These are phyloP conservation scores for Lepas anatifera DNA, from an alignment of 2,888 invertebrate species.

Conservation along the genomic window DNA sequence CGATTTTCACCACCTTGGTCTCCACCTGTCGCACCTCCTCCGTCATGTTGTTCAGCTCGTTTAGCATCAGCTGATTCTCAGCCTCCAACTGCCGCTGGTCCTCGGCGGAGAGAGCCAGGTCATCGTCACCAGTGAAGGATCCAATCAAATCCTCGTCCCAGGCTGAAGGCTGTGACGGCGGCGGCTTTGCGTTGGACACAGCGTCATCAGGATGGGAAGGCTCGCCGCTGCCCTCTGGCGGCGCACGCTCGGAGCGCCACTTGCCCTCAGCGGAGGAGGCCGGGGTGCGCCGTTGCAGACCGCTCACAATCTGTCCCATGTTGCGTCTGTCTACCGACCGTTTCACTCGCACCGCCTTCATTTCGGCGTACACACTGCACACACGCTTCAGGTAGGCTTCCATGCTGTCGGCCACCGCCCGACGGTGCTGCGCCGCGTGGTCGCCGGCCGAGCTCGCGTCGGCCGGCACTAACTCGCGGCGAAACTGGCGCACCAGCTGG, in stretches of 20 bases:
- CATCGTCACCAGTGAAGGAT: too few relatives aligned
- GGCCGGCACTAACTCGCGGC: conserved; percentile 26
- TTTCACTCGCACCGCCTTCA: conserved; percentile 36
- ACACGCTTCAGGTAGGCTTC: conserved; percentile 36
- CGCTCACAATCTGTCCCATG: background rate
- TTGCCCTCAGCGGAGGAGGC: background rate
- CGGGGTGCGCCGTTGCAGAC: background rate
- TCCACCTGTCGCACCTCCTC: conserved; percentile 85
- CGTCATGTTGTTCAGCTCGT: conserved; percentile 73
- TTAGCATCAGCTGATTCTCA: conserved; percentile 75
- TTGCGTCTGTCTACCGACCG: conserved; percentile 35
- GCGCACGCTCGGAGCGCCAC: background rate
- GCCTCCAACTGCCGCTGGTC: conserved; percentile 86
- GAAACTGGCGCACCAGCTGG: conserved; percentile 33
- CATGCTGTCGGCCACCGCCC: conserved; percentile 32
- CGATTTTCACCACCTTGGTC: conserved; percentile 82
- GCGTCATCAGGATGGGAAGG: too few relatives aligned
- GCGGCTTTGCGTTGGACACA: background rate
- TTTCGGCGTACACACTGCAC: conserved; percentile 38
- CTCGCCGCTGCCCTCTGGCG: background rate
- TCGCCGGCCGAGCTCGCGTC: background rate
- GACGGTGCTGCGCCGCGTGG: conserved; percentile 34
- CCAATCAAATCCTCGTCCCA: too few relatives aligned
- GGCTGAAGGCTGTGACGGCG: too few relatives aligned
- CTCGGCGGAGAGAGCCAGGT: conserved; percentile 41